Conservation (phyloP, 2,888 invertebrate species). For the Chalcis sispes region DNA sequence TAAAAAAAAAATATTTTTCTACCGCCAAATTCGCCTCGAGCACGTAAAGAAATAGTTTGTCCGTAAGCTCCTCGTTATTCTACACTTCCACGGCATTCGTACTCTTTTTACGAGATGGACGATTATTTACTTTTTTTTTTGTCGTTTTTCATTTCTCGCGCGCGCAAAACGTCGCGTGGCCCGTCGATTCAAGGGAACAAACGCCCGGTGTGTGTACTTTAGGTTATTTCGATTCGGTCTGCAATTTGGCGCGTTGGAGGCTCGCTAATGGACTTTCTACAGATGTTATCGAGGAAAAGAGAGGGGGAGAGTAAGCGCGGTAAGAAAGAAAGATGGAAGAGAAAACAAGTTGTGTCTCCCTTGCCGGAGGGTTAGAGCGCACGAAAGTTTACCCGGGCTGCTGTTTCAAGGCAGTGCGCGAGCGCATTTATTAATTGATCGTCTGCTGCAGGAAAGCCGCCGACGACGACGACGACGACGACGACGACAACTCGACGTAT, state of each 20-base stretch:
- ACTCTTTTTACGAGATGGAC: too few relatives aligned
- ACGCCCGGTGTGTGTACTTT: background rate
- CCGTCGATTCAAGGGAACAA: background rate
- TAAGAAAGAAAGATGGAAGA: too few relatives aligned
- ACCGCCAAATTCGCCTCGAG: background rate
- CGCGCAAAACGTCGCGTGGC: background rate
- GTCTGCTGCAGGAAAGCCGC: too few relatives aligned
- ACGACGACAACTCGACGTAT: constrained; percentile 21
- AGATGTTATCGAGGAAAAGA: constrained; percentile 12
- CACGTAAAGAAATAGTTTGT: constrained; percentile 24
- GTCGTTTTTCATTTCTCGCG: background rate
- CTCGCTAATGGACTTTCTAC: constrained; percentile 17
- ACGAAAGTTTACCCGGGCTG: constrained; percentile 32
- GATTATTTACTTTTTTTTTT: background rate
- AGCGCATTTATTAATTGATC: too few relatives aligned
- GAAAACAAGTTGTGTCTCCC: background rate
- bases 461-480: constrained; percentile 1
- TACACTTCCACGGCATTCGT: too few relatives aligned
- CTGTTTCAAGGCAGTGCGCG: too few relatives aligned
- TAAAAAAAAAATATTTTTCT: background rate
- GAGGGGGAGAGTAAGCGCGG: background rate
- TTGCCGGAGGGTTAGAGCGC: background rate
- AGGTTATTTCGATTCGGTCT: constrained; percentile 6
- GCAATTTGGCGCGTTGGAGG: constrained; percentile 1
- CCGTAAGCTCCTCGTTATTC: background rate